Base-by-base conservation (phyloP, 2,888 invertebrate genomes). In the Abrostola tripartita region DNA sequence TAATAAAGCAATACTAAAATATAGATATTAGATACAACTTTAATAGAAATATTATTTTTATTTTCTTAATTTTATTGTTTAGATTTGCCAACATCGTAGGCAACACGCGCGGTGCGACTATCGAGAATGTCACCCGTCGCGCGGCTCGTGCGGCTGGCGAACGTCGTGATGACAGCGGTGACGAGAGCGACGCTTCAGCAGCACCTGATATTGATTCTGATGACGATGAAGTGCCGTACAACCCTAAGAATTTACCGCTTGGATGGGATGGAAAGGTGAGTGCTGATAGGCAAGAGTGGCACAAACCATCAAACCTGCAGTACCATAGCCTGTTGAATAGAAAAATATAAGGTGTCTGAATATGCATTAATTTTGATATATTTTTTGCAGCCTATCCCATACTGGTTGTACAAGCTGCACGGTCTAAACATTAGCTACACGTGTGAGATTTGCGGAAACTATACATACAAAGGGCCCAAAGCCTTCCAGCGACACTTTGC, bases 401-500 rank as follows among this genome's bases (percentile, higher is more conserved):
- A 99, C 92, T 99, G 99, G 99, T 91, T 99, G 61, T 99, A 99
- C 94, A 99, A 99, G 90, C 95, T 99, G 6, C 99, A 99, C 87
- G 99, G 99, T 0, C 95, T 99, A 9, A 99, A 99, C 90, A 99
- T 99, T 71, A 99, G 98, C 88, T 99, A 99, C 90, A 98, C 98
- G 66, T 99, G 99, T 89, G 99, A 99, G 92, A 99, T 99, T 76
- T 99, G 99, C 90, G 99, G 99, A 36, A 99, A 99, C 94, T 99
- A 97, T 85, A 98, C 98, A 0, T 99, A 99, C 93, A 99, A 97
- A 86, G 99, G 99, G 0, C 99, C 99, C 0, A 99, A 99, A 91
- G 99, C 99, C 24, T 99, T 99, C 92, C 99, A 99, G 90, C 96
- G 99, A 53, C 99, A 99, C 92, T 99, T 99, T 95, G 99, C 99